These are phyloP conservation scores for Neosilurus hyrtlii DNA, from an alignment of 2,797 vertebrate species.

Conservation along the genomic window DNA sequence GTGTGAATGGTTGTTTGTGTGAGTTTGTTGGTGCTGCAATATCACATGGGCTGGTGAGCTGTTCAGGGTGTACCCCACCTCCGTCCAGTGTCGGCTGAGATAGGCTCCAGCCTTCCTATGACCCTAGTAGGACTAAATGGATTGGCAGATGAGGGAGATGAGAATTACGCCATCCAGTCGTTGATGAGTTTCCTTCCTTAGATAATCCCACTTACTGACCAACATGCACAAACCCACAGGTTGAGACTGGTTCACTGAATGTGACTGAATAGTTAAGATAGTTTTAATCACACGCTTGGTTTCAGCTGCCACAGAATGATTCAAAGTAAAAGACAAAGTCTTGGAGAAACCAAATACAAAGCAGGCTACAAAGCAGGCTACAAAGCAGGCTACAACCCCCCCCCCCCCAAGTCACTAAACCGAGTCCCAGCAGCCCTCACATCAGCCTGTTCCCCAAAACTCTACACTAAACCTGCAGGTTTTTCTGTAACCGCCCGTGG, in stretches of 20 bases:
- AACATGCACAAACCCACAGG: neutral
- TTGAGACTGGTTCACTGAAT: neutral
- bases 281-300: neutral
- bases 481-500: constrained; percentile 24
- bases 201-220: neutral
- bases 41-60: too few relatives aligned
- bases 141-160: too few relatives aligned
- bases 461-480: neutral
- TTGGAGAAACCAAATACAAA: neutral
- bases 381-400: neutral
- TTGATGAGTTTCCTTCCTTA: neutral
- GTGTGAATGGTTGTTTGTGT: too few relatives aligned
- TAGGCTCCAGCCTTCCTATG: too few relatives aligned
- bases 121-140: too few relatives aligned
- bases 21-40: too few relatives aligned
- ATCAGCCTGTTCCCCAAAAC: neutral
- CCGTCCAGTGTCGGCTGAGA: too few relatives aligned
- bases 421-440: neutral
- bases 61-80: too few relatives aligned
- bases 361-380: neutral
- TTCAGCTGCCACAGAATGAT: neutral
- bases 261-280: neutral
- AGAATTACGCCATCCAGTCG: too few relatives aligned
- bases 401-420: neutral
- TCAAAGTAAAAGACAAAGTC: neutral